Evolutionary conservation across 2,888 invertebrate genomes (phyloP).

Genomic region (Lasiommata megera): DNA sequence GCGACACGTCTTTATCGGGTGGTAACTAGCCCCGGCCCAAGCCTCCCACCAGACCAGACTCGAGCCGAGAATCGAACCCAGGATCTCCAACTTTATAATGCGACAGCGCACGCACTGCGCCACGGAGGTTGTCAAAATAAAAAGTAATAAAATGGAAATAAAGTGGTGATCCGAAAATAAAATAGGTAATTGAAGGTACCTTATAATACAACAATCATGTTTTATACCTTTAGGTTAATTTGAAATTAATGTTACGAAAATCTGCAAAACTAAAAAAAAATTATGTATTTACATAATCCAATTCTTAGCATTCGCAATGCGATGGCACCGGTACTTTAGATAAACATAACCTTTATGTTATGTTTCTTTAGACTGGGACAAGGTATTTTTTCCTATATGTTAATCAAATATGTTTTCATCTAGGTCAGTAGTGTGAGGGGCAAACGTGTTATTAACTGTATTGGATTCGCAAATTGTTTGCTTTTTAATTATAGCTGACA

Average conservation of each 20-base stretch:
- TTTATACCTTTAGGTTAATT: background rate
- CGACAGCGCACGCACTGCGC: no score
- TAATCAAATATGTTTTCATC: constrained; percentile 14
- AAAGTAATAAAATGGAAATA: no score
- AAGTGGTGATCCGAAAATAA: background rate
- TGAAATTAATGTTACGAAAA: constrained; percentile 3
- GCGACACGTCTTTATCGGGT: no score
- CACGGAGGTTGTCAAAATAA: no score
- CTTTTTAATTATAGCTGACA: background rate
- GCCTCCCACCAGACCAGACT: no score
- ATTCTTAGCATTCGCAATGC: constrained; percentile 6
- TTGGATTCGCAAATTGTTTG: constrained; percentile 2
- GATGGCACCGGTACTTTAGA: background rate
- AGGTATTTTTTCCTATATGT: constrained; percentile 15
- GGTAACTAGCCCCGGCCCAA: no score
- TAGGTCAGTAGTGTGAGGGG: constrained; percentile 15
- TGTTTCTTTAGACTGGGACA: constrained; percentile 7
- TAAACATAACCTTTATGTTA: constrained; percentile 13
- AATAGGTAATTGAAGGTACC: background rate
- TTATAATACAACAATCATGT: background rate
- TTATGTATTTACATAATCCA: background rate
- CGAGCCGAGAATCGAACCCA: no score
- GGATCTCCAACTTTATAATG: no score
- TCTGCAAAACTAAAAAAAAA: constrained; percentile 1
- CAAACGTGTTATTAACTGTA: background rate